These are phyloP conservation scores for Vesta saturnalis DNA, from an alignment of 2,888 invertebrate species.

Conservation along the genomic window DNA sequence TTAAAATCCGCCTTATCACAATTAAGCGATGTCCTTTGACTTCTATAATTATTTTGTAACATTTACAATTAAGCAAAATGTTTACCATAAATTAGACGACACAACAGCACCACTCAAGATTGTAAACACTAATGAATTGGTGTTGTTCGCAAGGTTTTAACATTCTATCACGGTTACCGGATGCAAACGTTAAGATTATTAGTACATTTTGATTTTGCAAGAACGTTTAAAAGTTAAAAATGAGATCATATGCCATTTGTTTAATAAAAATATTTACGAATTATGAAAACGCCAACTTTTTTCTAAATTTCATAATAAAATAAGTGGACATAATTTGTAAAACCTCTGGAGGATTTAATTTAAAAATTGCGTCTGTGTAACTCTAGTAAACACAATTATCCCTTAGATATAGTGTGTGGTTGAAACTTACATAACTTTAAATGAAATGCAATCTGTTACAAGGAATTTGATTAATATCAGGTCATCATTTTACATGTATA, in stretches of 20 bases:
- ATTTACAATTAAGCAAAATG: too few relatives aligned
- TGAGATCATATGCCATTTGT: background rate
- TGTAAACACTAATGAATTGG: background rate
- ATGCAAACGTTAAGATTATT: background rate
- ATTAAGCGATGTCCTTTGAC: constrained; percentile 1
- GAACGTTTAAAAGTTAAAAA: background rate
- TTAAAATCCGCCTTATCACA: background rate
- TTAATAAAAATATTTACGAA: constrained; percentile 7
- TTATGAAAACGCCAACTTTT: constrained; percentile 6
- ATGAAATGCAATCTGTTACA: background rate
- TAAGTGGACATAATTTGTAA: background rate
- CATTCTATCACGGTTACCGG: background rate
- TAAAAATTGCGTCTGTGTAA: background rate
- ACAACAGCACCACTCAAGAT: background rate
- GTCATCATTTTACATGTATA: too few relatives aligned
- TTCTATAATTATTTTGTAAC: background rate
- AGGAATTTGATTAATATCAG: background rate
- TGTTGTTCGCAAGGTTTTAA: too few relatives aligned
- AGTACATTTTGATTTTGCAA: background rate
- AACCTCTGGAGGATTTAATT: background rate
- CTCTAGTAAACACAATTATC: background rate
- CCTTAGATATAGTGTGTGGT: background rate
- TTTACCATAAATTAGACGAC: background rate
- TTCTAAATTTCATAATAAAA: background rate
- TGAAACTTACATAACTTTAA: background rate